Percentiles rank a stretch among this genome's conserved stretches.
Evolutionary conservation across 1,140 invertebrate species (phyloP).

Genomic region (Habropoda laboriosa): DNA sequence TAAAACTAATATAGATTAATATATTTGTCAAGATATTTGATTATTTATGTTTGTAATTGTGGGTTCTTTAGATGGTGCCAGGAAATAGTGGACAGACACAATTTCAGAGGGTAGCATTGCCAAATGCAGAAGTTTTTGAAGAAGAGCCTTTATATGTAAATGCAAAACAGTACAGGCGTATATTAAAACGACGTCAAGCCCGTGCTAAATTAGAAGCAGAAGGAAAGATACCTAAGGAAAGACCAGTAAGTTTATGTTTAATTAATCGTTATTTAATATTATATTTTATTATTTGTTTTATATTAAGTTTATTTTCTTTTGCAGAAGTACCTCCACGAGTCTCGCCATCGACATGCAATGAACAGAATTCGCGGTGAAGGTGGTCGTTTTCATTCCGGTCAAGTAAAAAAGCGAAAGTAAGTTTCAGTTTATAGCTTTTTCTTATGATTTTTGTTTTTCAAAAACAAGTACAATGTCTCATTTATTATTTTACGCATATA

Average conservation of each 20-base stretch:
- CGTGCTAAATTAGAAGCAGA: constrained; percentile 94
- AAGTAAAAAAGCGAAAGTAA: constrained; percentile 84
- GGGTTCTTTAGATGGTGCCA: constrained; percentile 84
- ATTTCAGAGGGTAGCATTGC: constrained; percentile 86
- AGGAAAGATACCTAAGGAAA: constrained; percentile 97
- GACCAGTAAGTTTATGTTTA: constrained; percentile 85
- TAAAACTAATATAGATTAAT: constrained; percentile 6
- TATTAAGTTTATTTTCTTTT: constrained; percentile 61
- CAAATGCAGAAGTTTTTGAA: constrained; percentile 89
- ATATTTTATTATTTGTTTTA: neutral
- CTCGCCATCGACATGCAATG: constrained; percentile 98
- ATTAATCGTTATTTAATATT: neutral
- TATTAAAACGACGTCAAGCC: constrained; percentile 94
- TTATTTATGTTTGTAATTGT: constrained; percentile 1
- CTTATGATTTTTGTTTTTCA: neutral
- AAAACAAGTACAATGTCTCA: constrained; percentile 37
- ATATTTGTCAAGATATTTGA: constrained; percentile 9
- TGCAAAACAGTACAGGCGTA: constrained; percentile 98
- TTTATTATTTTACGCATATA: constrained; percentile 60
- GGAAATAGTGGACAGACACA: constrained; percentile 83
- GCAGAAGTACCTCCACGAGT: constrained; percentile 99
- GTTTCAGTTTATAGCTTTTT: constrained; percentile 42
- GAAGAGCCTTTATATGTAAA: constrained; percentile 99
- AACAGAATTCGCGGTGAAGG: constrained; percentile 98
- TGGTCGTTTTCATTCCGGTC: constrained; percentile 95